These are phyloP conservation scores for Halichoerus grypus DNA, from an alignment of 2,113 vertebrate genomes.

Conservation along the genomic window DNA sequence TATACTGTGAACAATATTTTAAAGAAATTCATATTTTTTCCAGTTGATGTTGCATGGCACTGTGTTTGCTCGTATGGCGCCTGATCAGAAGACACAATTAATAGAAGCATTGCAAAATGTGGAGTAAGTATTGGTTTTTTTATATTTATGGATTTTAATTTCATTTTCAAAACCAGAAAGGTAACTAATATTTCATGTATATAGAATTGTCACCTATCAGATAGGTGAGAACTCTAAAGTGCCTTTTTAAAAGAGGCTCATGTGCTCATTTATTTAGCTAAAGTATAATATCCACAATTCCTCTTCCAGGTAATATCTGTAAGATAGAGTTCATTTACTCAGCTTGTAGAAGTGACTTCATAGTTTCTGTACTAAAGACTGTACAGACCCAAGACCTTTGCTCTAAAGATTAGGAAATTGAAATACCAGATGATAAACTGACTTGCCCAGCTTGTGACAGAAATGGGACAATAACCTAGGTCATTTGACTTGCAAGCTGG, in stretches of 20 bases:
- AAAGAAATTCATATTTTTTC: constrained; percentile 72
- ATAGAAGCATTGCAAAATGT: constrained; percentile 97
- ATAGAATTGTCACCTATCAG: not conserved
- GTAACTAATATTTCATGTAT: constrained; percentile 41
- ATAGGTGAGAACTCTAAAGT: not conserved
- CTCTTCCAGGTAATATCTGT: not conserved
- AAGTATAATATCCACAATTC: not conserved
- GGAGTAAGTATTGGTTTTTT: constrained; percentile 91
- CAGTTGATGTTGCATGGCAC: constrained; percentile 97
- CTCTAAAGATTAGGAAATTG: not conserved
- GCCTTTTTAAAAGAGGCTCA: constrained; percentile 19
- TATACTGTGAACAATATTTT: not conserved
- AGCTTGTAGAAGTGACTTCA: not conserved
- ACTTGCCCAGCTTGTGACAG: not conserved
- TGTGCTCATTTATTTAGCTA: not conserved
- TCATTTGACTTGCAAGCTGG: not conserved
- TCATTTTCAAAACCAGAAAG: constrained; percentile 12
- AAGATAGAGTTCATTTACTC: constrained; percentile 10
- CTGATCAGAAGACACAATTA: constrained; percentile 98
- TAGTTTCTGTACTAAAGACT: not conserved
- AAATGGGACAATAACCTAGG: not conserved
- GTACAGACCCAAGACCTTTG: not conserved
- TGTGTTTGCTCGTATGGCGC: constrained; percentile 98
- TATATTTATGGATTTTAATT: constrained; percentile 19
- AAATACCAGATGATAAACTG: not conserved